These are phyloP conservation scores for Pristionchus maxplancki DNA, from an alignment of 2,888 invertebrate genomes.

Conservation along the genomic window DNA sequence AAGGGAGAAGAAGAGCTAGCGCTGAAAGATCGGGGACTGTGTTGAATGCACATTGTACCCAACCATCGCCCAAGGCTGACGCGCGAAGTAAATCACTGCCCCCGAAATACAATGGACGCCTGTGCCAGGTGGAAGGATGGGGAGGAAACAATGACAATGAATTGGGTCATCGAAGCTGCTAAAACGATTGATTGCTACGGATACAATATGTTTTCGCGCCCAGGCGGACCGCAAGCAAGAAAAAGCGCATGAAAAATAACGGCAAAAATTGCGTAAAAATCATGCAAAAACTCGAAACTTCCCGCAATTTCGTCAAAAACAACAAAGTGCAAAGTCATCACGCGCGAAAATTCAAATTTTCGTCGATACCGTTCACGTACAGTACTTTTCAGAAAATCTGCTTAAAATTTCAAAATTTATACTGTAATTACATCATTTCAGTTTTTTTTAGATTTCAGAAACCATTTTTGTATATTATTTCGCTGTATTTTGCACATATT, in stretches of 20 bases:
- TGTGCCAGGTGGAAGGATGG: slow-evolving; percentile 25
- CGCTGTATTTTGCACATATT: not conserved
- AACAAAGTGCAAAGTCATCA: not conserved
- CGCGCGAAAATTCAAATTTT: not conserved
- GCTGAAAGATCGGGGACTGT: not conserved
- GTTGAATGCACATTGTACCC: not conserved
- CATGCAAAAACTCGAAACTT: not conserved
- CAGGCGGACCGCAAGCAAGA: no score
- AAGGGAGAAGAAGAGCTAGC: not conserved
- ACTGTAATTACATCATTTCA: no score
- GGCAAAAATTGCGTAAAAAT: not conserved
- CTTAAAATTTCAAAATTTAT: not conserved
- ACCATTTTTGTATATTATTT: no score
- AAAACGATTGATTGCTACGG: not conserved
- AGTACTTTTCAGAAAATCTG: not conserved
- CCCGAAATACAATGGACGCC: not conserved
- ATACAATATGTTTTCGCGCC: not conserved
- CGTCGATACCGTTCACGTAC: not conserved
- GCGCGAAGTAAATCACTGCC: not conserved
- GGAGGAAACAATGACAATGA: not conserved
- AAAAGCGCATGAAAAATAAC: not conserved
- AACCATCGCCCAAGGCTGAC: not conserved
- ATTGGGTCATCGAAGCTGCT: slow-evolving; percentile 2
- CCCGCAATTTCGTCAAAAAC: not conserved
- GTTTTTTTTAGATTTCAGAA: no score